A percentile compares a stretch with the other conserved stretches of the same genome.
Conservation (phyloP, 1,140 invertebrate species). For the Camponotus vicinus region DNA sequence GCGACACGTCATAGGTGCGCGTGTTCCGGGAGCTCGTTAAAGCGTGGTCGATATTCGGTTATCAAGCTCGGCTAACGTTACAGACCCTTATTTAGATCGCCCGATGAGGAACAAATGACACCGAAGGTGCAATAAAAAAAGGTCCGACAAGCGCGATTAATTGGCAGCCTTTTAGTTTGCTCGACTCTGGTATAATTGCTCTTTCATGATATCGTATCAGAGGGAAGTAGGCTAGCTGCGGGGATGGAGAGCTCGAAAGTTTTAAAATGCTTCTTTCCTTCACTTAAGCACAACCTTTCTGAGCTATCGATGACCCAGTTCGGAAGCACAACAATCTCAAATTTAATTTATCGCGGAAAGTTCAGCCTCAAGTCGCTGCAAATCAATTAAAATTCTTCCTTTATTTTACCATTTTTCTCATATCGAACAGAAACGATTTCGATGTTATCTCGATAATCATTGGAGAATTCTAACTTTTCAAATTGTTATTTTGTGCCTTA, state of each 20-base stretch:
- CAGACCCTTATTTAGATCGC: slow-evolving; percentile 54
- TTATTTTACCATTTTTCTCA: background rate
- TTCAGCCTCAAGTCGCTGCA: background rate
- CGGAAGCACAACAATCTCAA: slow-evolving; percentile 4
- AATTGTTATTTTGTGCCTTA: background rate
- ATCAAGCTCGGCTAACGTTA: slow-evolving; percentile 44
- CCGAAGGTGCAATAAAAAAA: slow-evolving; percentile 49
- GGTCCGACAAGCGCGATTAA: slow-evolving; percentile 33
- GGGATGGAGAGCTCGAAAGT: slow-evolving; percentile 15
- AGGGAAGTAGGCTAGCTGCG: slow-evolving; percentile 12
- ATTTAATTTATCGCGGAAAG: slow-evolving; percentile 19
- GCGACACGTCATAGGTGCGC: slow-evolving; percentile 72
- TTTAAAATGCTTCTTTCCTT: slow-evolving; percentile 38
- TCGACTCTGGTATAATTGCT: slow-evolving; percentile 21
- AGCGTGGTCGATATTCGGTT: slow-evolving; percentile 66
- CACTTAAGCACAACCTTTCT: background rate
- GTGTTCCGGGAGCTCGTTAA: slow-evolving; percentile 71
- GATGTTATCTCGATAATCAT: background rate
- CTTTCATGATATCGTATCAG: slow-evolving; percentile 13
- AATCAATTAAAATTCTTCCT: background rate
- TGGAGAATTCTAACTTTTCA: background rate
- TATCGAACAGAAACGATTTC: background rate
- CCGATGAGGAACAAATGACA: slow-evolving; percentile 57
- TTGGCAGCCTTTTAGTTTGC: slow-evolving; percentile 36
- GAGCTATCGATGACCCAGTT: slow-evolving; percentile 34